Base-by-base conservation (phyloP, 1,140 invertebrate genomes). In the Lordiphosa mommai region DNA sequence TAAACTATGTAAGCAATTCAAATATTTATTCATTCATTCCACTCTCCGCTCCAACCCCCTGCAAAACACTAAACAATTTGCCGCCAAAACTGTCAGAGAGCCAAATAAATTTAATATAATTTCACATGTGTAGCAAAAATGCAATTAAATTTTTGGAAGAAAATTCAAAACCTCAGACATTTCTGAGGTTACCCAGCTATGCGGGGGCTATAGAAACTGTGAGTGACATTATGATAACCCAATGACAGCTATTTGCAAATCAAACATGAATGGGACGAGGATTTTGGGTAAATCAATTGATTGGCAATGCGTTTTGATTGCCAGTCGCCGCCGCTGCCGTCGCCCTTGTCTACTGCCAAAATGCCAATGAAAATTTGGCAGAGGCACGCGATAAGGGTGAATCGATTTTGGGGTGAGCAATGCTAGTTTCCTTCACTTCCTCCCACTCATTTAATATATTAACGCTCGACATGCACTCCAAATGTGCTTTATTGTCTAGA, bases 301-400 rank as follows among this genome's bases (percentile, higher is more conserved):
- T 82, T 82, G 77, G 37, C 61, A 71, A 82, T 82, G 76, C 76
- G 76, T 80, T 80, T 82, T 80, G 76, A 80, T 82, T 80, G 76
- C 61, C 76, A 71, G 61, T 43, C 46, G 43, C 46, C 17, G 29
- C 7, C 32, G n/a, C 37, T 49, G 30, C 30, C 16, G 14, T 40
- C 32, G n/a, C 12, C 20, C 6, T 27, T 9, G 33, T 40, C 8
- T 16, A 32, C 8, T 5, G 16, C 0, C 14, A n/a, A n/a, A n/a
- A n/a, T n/a, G n/a, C n/a, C n/a, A n/a, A n/a, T n/a, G n/a, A n/a
- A 59, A 79, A 77, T 79, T 64, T 76, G 50, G 47, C 23, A 9
- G 34, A 44, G 44, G 41, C 74, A 80, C 71, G 74, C 74, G 70
- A 80, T 57, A 17, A 16, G 40, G 27, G 20, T 4, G 36, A 4